phyloP scores from a whole-genome alignment of 2,888 invertebrate species.

The Ornithoptera priamus region DNA sequence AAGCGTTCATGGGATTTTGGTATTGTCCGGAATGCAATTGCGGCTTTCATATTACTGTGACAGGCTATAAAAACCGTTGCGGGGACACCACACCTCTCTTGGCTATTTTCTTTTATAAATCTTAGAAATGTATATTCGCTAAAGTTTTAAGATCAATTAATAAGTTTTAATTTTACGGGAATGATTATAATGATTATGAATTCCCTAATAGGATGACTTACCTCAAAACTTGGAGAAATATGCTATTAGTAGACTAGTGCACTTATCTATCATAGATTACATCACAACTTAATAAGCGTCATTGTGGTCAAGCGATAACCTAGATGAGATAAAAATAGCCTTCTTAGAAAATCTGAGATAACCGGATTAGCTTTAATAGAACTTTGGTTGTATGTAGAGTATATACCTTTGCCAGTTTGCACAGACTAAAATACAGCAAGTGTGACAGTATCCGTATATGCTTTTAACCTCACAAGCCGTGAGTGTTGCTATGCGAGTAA shows the following conservation, averaged over 20 bases:
- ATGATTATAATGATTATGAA: no score
- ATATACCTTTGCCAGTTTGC: neutral
- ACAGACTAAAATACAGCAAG: neutral
- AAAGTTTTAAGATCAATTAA: neutral
- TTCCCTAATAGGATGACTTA: no score
- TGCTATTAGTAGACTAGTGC: neutral
- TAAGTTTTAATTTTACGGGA: neutral
- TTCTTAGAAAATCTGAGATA: neutral
- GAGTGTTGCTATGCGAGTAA: constrained; percentile 21
- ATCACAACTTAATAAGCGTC: neutral
- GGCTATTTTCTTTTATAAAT: neutral
- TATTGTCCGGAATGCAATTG: no score
- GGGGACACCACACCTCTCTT: neutral
- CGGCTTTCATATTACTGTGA: no score
- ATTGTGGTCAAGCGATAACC: neutral
- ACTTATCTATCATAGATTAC: neutral
- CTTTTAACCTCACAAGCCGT: constrained; percentile 14
- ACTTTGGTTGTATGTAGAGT: neutral
- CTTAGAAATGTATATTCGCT: neutral
- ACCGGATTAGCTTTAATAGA: neutral
- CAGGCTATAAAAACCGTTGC: no score
- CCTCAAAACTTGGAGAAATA: neutral
- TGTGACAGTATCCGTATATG: constrained; percentile 6
- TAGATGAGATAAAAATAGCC: neutral
- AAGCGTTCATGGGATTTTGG: no score